These are phyloP conservation scores for Cirrhinus molitorella DNA, from an alignment of 2,797 vertebrate species.

Conservation along the genomic window DNA sequence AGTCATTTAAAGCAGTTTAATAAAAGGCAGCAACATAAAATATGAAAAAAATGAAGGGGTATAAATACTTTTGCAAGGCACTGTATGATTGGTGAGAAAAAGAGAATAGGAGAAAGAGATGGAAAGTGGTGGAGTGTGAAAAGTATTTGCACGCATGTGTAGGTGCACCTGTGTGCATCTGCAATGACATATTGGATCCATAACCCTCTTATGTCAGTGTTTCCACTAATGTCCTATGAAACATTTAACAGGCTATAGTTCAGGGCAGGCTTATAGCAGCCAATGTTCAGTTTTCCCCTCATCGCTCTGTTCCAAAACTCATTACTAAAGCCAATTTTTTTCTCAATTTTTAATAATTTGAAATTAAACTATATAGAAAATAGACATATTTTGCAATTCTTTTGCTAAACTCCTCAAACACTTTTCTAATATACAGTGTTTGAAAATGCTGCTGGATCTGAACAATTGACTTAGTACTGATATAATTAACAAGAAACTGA, in stretches of 20 bases:
- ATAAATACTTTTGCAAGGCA: too few species aligned
- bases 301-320: neutral
- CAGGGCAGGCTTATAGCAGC: neutral
- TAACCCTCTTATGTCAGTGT: slow-evolving; percentile 5
- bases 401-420: neutral
- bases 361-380: neutral
- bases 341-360: neutral
- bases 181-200: neutral
- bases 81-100: neutral
- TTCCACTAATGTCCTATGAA: slow-evolving; percentile 14
- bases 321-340: neutral
- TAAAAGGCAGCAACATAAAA: too few species aligned
- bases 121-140: neutral
- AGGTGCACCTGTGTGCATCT: neutral
- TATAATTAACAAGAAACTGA: neutral
- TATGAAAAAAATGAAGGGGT: too few species aligned
- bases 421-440: neutral
- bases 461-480: neutral
- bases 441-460: neutral
- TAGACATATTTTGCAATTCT: neutral
- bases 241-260: slow-evolving; percentile 8
- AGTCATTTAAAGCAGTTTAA: too few species aligned
- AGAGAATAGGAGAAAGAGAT: neutral
- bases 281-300: neutral
- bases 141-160: neutral